Conservation (phyloP, 2,797 vertebrate genomes). For the Meriones psammophilus region DNA sequence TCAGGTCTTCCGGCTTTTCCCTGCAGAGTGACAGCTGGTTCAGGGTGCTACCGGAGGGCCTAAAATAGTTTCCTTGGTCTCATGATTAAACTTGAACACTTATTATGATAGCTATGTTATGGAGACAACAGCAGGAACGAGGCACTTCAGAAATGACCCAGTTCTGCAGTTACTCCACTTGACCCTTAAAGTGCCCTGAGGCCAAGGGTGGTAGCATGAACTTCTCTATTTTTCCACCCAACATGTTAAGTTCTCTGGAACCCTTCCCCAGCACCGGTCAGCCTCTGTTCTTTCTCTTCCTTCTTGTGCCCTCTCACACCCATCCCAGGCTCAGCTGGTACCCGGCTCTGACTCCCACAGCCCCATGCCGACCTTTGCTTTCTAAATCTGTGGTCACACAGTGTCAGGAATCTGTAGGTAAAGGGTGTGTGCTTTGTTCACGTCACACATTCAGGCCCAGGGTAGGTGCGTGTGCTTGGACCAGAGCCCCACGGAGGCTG, state of each 20-base stretch:
- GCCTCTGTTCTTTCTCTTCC: not conserved
- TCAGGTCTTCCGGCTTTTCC: not conserved
- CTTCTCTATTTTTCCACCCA: not conserved
- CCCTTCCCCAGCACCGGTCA: not conserved
- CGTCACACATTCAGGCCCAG: not conserved
- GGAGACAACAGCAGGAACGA: not conserved
- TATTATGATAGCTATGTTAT: not conserved
- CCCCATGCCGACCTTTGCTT: not conserved
- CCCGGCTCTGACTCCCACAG: not conserved
- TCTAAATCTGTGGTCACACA: not conserved
- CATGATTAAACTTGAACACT: not conserved
- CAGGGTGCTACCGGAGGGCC: not conserved
- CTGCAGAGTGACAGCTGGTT: not conserved
- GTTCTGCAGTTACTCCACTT: not conserved
- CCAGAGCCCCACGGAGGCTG: not conserved
- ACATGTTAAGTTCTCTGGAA: not conserved
- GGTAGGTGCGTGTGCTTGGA: not conserved
- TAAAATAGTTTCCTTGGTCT: slow-evolving; percentile 24
- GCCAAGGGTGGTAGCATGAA: not conserved
- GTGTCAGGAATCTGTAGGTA: not conserved
- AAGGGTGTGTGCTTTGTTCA: not conserved
- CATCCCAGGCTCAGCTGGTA: rapidly evolving
- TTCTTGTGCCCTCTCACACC: not conserved
- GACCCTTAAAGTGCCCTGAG: not conserved
- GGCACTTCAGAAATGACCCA: not conserved